phyloP scores from a whole-genome alignment of 92 coral and sea anemone species.

The Muricea muricata region DNA sequence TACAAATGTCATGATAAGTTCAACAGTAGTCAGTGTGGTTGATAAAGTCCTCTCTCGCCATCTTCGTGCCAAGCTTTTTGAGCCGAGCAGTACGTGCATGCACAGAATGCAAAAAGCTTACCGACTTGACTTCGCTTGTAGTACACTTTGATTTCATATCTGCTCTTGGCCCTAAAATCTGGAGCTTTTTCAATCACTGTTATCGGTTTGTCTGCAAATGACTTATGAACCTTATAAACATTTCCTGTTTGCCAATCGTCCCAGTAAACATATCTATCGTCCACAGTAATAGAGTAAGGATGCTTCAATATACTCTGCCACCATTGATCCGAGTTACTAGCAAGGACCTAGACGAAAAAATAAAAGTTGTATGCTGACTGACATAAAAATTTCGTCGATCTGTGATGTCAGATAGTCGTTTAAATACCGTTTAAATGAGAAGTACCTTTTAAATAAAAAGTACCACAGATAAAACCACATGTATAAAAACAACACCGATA shows the following conservation, averaged over 20 bases:
- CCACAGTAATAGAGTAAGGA: slow-evolving; percentile 89
- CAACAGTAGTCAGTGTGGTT: too few relatives aligned
- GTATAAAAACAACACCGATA: too few relatives aligned
- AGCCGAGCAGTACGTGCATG: too few relatives aligned
- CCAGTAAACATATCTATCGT: slow-evolving; percentile 84
- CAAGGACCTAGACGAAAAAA: background rate
- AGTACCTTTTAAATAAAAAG: too few relatives aligned
- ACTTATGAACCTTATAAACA: slow-evolving; percentile 66
- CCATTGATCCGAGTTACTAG: background rate
- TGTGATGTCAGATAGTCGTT: too few relatives aligned
- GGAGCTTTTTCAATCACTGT: slow-evolving; percentile 59
- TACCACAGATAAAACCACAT: too few relatives aligned
- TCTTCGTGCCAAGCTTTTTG: too few relatives aligned
- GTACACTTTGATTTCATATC: slow-evolving; percentile 90
- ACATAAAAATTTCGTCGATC: too few relatives aligned
- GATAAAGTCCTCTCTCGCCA: too few relatives aligned
- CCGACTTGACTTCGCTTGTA: slow-evolving; percentile 81
- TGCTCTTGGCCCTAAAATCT: slow-evolving; percentile 55
- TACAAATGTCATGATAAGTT: background rate
- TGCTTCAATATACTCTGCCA: slow-evolving; percentile 56
- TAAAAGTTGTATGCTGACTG: background rate
- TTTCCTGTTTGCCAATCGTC: slow-evolving; percentile 93
- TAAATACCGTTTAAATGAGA: too few relatives aligned
- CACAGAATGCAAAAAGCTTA: slow-evolving; percentile 15
- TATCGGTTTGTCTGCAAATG: slow-evolving; percentile 67